Evolutionary conservation across 2,113 vertebrate genomes (phyloP).

Genomic region (Silurus meridionalis): DNA sequence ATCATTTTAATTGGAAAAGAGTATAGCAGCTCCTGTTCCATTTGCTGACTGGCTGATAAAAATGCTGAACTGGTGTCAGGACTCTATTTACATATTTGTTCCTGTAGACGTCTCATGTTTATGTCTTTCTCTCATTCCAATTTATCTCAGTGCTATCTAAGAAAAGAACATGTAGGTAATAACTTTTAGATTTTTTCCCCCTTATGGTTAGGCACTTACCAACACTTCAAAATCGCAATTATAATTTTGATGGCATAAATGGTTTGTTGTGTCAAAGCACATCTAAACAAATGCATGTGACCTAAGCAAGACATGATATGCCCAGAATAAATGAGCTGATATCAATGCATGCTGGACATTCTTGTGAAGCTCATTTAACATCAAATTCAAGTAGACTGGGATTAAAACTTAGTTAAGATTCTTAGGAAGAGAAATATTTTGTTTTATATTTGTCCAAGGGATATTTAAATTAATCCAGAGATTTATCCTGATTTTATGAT

Average conservation of each 20-base stretch:
- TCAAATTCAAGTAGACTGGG: neutral
- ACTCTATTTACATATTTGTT: slow-evolving; percentile 26
- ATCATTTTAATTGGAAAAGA: slow-evolving; percentile 46
- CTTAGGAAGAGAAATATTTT: neutral
- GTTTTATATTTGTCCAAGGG: neutral
- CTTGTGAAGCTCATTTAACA: neutral
- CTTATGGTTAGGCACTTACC: too few species aligned
- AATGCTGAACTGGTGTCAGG: slow-evolving; percentile 41
- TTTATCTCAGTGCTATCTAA: neutral
- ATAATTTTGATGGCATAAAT: neutral
- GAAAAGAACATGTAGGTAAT: neutral
- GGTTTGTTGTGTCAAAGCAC: neutral
- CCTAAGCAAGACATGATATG: neutral
- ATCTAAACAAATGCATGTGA: neutral
- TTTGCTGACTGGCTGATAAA: slow-evolving; percentile 32
- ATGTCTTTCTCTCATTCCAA: neutral
- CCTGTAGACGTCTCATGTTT: neutral
- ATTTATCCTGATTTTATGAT: slow-evolving; percentile 32
- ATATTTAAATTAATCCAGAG: neutral
- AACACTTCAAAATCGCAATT: neutral
- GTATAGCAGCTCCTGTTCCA: slow-evolving; percentile 37
- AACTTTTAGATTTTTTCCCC: neutral
- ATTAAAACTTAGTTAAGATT: neutral
- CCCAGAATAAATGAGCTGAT: neutral
- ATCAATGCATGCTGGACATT: neutral